A percentile compares a stretch with the other conserved stretches of the same genome.
Evolutionary conservation across 2,888 invertebrate genomes (phyloP).

Genomic region (Malachius bipustulatus): DNA sequence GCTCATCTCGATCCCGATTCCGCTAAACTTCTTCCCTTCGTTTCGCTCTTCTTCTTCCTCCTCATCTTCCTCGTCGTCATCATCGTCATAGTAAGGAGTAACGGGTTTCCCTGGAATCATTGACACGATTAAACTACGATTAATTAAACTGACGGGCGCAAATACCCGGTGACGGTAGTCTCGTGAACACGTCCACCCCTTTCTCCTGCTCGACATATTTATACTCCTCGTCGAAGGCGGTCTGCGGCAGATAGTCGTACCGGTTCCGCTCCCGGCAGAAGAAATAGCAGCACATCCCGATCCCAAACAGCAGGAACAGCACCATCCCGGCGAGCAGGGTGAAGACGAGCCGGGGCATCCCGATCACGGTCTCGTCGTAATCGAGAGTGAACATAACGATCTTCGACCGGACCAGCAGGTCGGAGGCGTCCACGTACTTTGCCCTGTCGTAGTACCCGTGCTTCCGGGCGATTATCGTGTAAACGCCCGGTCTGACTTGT

Average conservation of each 20-base stretch:
- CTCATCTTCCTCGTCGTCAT: constrained; percentile 40
- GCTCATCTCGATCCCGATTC: too few relatives aligned
- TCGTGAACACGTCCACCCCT: constrained; percentile 25
- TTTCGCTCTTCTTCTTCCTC: constrained; percentile 20
- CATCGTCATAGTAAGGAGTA: constrained; percentile 60
- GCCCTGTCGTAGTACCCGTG: constrained; percentile 47
- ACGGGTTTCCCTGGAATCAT: constrained; percentile 28
- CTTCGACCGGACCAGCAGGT: constrained; percentile 37
- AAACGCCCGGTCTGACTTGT: constrained; percentile 39
- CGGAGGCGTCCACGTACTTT: constrained; percentile 34
- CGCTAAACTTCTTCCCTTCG: constrained; percentile 12
- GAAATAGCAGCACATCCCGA: constrained; percentile 44
- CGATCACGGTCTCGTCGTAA: constrained; percentile 55
- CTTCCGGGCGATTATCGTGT: constrained; percentile 44
- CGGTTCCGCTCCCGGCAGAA: constrained; percentile 34
- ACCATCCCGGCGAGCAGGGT: constrained; percentile 58
- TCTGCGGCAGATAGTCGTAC: constrained; percentile 27
- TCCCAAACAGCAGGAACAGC: constrained; percentile 41
- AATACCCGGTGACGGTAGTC: constrained; percentile 9
- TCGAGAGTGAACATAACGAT: constrained; percentile 56
- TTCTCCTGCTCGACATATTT: constrained; percentile 22
- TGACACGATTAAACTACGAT: too few relatives aligned
- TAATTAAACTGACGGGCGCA: constrained; percentile 7
- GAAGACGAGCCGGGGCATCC: constrained; percentile 65
- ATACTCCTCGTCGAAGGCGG: constrained; percentile 23